These are phyloP conservation scores for Ornithorhynchus anatinus DNA, from an alignment of 2,113 vertebrate genomes.

Conservation along the genomic window DNA sequence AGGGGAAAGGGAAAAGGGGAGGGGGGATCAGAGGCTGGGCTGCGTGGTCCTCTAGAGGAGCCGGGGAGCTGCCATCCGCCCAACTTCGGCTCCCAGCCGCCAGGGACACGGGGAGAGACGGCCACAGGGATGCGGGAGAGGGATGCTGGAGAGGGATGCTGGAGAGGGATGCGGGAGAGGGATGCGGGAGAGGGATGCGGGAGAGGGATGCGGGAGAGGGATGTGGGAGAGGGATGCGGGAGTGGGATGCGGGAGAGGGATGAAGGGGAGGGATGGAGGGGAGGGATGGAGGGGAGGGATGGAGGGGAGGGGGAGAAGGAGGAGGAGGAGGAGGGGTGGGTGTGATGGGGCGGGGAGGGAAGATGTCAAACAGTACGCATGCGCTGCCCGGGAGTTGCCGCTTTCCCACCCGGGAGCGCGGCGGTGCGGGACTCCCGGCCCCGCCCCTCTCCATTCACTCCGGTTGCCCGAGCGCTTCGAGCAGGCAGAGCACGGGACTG, in stretches of 20 bases:
- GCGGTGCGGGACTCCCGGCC: conserved; percentile 27
- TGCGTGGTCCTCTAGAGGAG: conserved; percentile 67
- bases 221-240: not conserved
- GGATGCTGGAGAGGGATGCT: not conserved
- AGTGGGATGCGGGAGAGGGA: not conserved
- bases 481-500: not conserved
- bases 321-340: not conserved
- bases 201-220: not conserved
- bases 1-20: no score
- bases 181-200: not conserved
- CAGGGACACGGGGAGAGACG: conserved; percentile 47
- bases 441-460: not conserved
- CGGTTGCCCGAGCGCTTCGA: not conserved
- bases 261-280: not conserved
- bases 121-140: no score
- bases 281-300: not conserved
- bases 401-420: not conserved
- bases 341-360: conserved; percentile 18
- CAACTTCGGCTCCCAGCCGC: conserved; percentile 76
- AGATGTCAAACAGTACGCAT: conserved; percentile 52
- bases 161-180: not conserved
- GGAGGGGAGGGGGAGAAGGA: not conserved
- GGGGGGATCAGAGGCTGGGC: conserved; percentile 56
- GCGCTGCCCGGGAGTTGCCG: conserved; percentile 52
- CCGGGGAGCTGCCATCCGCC: conserved; percentile 69